Percentiles rank a stretch among this genome's conserved stretches.
Evolutionary conservation across 2,888 invertebrate species (phyloP).

Genomic region (Cephalotes varians): DNA sequence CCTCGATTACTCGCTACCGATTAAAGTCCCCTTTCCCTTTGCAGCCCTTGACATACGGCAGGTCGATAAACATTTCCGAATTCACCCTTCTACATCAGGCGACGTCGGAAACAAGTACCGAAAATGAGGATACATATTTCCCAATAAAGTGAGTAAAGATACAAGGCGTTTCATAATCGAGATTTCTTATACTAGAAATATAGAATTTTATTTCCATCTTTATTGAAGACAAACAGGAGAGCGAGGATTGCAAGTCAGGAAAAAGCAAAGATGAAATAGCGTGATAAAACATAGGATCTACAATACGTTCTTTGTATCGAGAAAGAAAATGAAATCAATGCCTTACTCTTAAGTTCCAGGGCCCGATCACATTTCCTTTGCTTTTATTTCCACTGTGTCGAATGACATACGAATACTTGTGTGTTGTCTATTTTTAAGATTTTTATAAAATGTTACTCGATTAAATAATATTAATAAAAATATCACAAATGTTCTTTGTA

Average conservation of each 20-base stretch:
- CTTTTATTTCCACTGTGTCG: background rate
- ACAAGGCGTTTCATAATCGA: background rate
- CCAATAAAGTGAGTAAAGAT: slow-evolving; percentile 7
- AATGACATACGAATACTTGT: background rate
- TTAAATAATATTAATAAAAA: slow-evolving; percentile 14
- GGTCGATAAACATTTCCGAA: slow-evolving; percentile 60
- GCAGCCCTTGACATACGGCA: slow-evolving; percentile 18
- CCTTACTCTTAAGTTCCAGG: background rate
- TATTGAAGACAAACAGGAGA: background rate
- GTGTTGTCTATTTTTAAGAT: background rate
- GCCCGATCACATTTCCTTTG: background rate
- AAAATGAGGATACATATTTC: slow-evolving; percentile 7
- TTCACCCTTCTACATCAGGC: background rate
- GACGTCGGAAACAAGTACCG: background rate
- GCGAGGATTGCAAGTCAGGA: background rate
- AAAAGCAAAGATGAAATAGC: background rate
- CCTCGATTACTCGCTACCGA: slow-evolving; percentile 57
- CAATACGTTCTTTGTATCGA: background rate
- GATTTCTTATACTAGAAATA: background rate
- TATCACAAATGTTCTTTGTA: background rate
- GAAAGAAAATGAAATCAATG: background rate
- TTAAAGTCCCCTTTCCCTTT: slow-evolving; percentile 40
- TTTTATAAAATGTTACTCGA: background rate
- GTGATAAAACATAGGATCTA: background rate
- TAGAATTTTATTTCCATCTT: background rate